Evolutionary conservation across 2,113 vertebrate species (phyloP), one percentile per base, ranked within the genome.

Genomic region (Struthidea cinerea): DNA sequence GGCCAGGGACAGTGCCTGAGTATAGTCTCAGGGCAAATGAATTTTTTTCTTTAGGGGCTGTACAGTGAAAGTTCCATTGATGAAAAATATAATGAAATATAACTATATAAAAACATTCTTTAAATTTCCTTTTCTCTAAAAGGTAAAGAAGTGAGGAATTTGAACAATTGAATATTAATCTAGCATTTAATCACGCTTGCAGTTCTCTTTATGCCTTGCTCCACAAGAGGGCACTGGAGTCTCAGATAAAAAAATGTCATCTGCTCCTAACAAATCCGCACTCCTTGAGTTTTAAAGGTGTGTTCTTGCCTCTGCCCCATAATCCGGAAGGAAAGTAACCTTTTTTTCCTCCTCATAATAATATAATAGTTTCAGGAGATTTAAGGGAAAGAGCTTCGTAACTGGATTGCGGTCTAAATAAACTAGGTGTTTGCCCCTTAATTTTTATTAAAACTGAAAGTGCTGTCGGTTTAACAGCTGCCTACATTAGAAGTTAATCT

Each of bases 191-290:
- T 52, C 18, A 20, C 9, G 5, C 18, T 37, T 61, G 18, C 16
- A 20, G 33, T 60, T 77, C 52, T 13, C 28, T 57, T 76, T 63
- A 19, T 59, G 64, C 30, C 18, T 90, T 67, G 7, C 3, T 92
- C 96, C 98, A 97, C 97, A 32, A 98, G 98, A 97, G 98, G 98
- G 98, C 94, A 82, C 92, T 92, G 83, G 85, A 71, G 89, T 41
- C 73, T 90, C 89, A 96, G 37, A 78, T 24, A 82, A 74, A 78
- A 78, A 65, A 26, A 49, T 35, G 16, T 46, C 23, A 18, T 15
- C 16, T 23, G 37, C 37, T 57, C 37, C 67, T 39, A 47, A 27
- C 9, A 75, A 79, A 81, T 60, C 42, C 7, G 7, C 1, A 0
- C 23, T 56, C 3, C 28, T 5, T 2, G 14, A 5, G 26, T 79